Evolutionary conservation across 2,888 invertebrate genomes (phyloP).

Genomic region (Mythimna lalbum): DNA sequence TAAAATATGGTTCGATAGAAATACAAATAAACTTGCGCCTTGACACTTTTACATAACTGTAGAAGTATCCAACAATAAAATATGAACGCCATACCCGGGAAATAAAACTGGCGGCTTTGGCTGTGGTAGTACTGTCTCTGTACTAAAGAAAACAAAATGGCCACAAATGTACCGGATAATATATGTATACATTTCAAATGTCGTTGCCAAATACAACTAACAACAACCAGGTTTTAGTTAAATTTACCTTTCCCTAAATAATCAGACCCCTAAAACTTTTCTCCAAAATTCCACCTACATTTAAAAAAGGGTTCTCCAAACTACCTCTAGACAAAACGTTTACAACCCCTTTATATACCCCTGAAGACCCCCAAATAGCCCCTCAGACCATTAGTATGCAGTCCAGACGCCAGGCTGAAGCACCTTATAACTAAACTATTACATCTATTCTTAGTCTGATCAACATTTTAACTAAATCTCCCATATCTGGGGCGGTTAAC

Average conservation of each 20-base stretch:
- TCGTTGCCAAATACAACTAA: not conserved
- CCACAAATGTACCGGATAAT: no score
- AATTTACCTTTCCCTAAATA: not conserved
- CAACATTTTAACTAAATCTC: slow-evolving; percentile 66
- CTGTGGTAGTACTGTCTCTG: no score
- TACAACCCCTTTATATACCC: slow-evolving; percentile 38
- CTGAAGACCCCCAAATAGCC: slow-evolving; percentile 15
- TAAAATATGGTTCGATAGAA: no score
- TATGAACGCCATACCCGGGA: no score
- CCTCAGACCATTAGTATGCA: slow-evolving; percentile 56
- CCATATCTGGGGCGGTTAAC: slow-evolving; percentile 62
- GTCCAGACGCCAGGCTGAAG: slow-evolving; percentile 9
- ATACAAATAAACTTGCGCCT: no score
- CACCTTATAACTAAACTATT: slow-evolving; percentile 65
- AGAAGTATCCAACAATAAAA: no score
- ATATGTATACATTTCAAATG: not conserved
- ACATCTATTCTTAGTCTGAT: slow-evolving; percentile 64
- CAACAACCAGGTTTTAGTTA: not conserved
- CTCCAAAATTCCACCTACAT: slow-evolving; percentile 26
- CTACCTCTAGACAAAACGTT: slow-evolving; percentile 49
- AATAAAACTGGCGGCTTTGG: no score
- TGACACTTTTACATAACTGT: no score
- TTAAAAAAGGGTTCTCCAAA: slow-evolving; percentile 41
- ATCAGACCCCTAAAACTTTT: not conserved
- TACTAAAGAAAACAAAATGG: no score